Conservation (phyloP, 2,888 invertebrate species). For the Lepidocyrtoides sp. region DNA sequence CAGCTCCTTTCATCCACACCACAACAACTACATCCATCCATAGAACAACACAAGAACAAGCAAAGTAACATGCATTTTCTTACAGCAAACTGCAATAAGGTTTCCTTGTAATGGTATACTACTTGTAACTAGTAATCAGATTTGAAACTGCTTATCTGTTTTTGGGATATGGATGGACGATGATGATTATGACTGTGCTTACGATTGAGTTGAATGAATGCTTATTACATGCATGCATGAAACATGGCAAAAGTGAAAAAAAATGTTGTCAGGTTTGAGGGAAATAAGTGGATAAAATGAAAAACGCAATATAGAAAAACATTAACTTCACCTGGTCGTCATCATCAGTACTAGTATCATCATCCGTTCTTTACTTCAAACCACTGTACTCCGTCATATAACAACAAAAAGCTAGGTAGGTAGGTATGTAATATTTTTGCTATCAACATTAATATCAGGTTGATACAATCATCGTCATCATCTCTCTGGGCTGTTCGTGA, state of each 20-base stretch:
- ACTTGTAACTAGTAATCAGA: conserved; percentile 63
- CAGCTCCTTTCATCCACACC: conserved; percentile 56
- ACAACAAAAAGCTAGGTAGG: background rate
- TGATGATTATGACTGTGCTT: background rate
- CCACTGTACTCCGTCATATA: background rate
- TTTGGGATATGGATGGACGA: conserved; percentile 59
- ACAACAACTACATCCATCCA: background rate
- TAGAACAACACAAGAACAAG: background rate
- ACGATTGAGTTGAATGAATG: background rate
- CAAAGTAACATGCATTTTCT: conserved; percentile 6
- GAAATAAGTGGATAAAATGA: conserved; percentile 71
- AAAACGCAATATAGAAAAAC: conserved; percentile 39
- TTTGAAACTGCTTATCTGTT: conserved; percentile 64
- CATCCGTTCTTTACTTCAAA: conserved; percentile 17
- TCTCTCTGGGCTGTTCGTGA: conserved; percentile 58
- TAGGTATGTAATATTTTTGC: conserved; percentile 5
- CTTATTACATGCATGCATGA: conserved; percentile 58
- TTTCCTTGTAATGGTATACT: background rate
- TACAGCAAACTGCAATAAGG: conserved; percentile 28
- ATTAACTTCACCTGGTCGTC: background rate
- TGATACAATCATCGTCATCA: conserved; percentile 60
- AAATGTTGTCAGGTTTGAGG: conserved; percentile 67
- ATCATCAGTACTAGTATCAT: conserved; percentile 34
- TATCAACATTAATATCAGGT: conserved; percentile 71
- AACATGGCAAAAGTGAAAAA: conserved; percentile 55